These are phyloP conservation scores for Chaetophractus vellerosus DNA, from an alignment of 2,797 vertebrate genomes.

Conservation along the genomic window DNA sequence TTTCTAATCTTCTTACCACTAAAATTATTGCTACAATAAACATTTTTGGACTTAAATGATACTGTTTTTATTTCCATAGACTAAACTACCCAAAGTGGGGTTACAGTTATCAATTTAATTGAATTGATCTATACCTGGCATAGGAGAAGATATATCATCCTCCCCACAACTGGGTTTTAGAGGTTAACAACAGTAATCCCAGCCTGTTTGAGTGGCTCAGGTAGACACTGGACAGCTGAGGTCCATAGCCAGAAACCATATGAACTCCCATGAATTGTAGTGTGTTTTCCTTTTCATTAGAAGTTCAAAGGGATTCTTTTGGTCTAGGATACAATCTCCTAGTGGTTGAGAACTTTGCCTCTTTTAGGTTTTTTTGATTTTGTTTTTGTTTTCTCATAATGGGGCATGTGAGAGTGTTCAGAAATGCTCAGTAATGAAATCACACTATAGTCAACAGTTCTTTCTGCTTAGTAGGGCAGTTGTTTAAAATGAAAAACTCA, in stretches of 20 bases:
- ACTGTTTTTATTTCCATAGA: not conserved
- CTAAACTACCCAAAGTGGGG: not conserved
- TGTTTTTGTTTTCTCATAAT: not conserved
- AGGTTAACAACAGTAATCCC: not conserved
- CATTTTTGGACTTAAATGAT: not conserved
- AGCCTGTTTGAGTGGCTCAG: not conserved
- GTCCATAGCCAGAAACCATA: not conserved
- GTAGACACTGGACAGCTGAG: not conserved
- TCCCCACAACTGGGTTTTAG: not conserved
- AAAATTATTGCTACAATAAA: conserved; percentile 1
- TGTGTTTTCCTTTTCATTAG: not conserved
- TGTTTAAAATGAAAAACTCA: conserved; percentile 24
- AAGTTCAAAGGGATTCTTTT: conserved; percentile 30
- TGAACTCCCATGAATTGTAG: not conserved
- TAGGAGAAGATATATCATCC: not conserved
- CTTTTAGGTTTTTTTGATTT: not conserved
- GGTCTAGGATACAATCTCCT: not conserved
- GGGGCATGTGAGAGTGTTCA: not conserved
- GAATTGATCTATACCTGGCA: not conserved
- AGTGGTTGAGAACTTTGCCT: not conserved
- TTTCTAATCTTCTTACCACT: not conserved
- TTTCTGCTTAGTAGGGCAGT: not conserved
- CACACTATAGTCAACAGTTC: not conserved
- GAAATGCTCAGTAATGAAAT: conserved; percentile 39
- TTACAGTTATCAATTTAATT: not conserved